Evolutionary conservation across 2,797 vertebrate genomes (phyloP).

Genomic region (Halcyon badia): DNA sequence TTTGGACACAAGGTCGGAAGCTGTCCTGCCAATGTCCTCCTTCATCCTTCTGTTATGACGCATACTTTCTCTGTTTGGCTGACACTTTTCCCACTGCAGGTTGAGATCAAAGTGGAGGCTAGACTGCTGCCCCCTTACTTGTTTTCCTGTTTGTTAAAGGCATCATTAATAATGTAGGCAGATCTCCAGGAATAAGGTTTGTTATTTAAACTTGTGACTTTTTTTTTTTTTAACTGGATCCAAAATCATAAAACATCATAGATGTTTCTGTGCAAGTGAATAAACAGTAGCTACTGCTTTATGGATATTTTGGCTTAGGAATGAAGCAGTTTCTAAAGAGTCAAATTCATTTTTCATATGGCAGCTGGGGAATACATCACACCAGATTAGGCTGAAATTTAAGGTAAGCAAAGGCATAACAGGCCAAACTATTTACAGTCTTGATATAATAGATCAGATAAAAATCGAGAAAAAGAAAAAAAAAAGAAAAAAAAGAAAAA

Average conservation of each 20-base stretch:
- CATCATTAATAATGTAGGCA: slow-evolving; percentile 7
- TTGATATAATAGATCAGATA: neutral
- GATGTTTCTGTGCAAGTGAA: neutral
- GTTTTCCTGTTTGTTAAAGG: neutral
- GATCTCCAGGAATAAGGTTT: neutral
- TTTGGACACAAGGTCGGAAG: slow-evolving; percentile 11
- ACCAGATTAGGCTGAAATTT: neutral
- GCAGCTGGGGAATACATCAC: neutral
- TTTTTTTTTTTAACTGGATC: neutral
- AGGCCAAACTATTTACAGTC: neutral
- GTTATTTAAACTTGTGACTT: neutral
- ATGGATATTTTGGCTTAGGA: slow-evolving; percentile 17
- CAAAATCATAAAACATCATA: neutral
- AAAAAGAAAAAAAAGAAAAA: neutral
- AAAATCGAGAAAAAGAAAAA: neutral
- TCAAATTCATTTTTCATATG: neutral
- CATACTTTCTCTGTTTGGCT: neutral
- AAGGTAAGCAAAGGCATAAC: neutral
- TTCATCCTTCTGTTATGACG: neutral
- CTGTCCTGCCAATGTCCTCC: neutral
- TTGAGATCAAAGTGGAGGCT: neutral
- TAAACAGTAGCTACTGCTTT: slow-evolving; percentile 2
- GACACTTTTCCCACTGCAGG: accelerated
- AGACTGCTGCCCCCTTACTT: neutral
- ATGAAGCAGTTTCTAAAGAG: neutral